Evolutionary conservation across 53 echinoderm and acorn worm species (phyloP).

Genomic region (Actinopyga echinites): DNA sequence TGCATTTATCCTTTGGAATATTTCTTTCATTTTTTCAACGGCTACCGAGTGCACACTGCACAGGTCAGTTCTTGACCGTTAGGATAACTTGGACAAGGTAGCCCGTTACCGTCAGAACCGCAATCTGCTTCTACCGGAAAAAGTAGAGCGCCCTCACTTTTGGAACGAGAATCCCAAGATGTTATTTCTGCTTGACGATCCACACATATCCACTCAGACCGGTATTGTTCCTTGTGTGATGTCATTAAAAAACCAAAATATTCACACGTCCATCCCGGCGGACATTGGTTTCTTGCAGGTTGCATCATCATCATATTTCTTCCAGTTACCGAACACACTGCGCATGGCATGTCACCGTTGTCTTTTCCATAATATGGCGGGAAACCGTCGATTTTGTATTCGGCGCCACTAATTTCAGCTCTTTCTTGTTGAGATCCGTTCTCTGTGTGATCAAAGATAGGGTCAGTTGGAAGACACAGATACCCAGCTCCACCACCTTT

Average conservation of each 20-base stretch:
- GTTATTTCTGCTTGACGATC: slow-evolving; percentile 20
- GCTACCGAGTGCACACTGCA: slow-evolving; percentile 32
- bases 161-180: neutral
- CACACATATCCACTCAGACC: slow-evolving; percentile 33
- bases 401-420: neutral
- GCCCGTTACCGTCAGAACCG: neutral
- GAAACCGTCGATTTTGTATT: slow-evolving; percentile 16
- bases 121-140: slow-evolving; percentile 23
- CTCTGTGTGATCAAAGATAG: neutral
- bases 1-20: too few relatives aligned
- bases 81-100: slow-evolving; percentile 27
- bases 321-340: slow-evolving; percentile 5
- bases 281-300: slow-evolving; percentile 17
- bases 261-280: slow-evolving; percentile 25
- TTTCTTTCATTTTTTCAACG: too few relatives aligned
- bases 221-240: neutral
- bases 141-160: neutral
- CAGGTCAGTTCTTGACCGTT: slow-evolving; percentile 43
- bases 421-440: neutral
- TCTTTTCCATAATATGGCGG: slow-evolving; percentile 11
- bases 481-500: slow-evolving; percentile 27
- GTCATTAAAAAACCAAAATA: slow-evolving; percentile 43
- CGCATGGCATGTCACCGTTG: slow-evolving; percentile 29
- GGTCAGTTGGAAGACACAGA: slow-evolving; percentile 27
- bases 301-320: slow-evolving; percentile 6